These are phyloP conservation scores for Leptobrachium ailaonicum DNA, from an alignment of 2,113 vertebrate species.

Conservation along the genomic window DNA sequence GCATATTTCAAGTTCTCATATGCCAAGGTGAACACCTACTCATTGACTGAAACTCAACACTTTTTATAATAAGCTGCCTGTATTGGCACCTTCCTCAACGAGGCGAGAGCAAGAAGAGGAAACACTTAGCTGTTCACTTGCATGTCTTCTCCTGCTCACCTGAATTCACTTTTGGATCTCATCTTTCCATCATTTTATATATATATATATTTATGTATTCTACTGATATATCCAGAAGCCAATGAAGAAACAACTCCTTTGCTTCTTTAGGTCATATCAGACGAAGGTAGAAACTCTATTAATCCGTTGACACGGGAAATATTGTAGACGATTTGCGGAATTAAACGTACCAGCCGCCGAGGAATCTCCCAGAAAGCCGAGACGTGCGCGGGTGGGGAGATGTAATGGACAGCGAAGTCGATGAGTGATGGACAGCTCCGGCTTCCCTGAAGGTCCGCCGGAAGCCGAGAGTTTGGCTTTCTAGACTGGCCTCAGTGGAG, in stretches of 20 bases:
- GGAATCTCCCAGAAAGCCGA: no score
- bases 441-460: not conserved
- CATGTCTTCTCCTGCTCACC: not conserved
- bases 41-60: not conserved
- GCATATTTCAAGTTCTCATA: not conserved
- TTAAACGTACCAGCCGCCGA: no score
- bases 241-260: no score
- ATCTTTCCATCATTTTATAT: not conserved
- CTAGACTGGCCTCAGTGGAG: not conserved
- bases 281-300: no score
- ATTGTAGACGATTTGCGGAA: no score
- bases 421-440: no score
- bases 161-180: not conserved
- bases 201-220: no score
- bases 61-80: slow-evolving; percentile 15
- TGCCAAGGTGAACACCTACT: not conserved
- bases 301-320: no score
- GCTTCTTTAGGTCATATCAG: no score
- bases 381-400: no score
- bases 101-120: not conserved
- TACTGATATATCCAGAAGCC: no score
- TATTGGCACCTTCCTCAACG: not conserved
- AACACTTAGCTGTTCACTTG: slow-evolving; percentile 14
- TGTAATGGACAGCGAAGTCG: no score
- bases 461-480: not conserved